phyloP scores from a whole-genome alignment of 2,888 invertebrate genomes.

The Plagiodera versicolora region DNA sequence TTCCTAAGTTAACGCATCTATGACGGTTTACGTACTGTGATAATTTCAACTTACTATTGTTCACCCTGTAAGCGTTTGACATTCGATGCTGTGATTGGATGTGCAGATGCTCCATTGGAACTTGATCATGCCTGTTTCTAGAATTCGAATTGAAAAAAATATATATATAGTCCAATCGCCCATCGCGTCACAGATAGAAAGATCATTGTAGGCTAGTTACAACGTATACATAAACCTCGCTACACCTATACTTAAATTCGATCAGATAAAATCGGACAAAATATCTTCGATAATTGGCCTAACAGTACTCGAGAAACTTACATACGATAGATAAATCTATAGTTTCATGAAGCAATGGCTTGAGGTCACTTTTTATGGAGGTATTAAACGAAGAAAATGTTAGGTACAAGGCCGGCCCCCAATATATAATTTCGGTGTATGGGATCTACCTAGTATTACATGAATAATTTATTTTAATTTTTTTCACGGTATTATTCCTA shows the following conservation, averaged over 20 bases:
- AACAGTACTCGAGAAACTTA: conserved; percentile 39
- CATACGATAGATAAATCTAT: conserved; percentile 14
- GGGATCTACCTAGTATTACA: not conserved
- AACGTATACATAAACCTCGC: conserved; percentile 7
- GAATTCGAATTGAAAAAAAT: no score
- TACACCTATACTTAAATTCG: conserved; percentile 34
- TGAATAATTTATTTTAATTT: not conserved
- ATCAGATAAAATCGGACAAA: conserved; percentile 41
- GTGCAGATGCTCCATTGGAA: no score
- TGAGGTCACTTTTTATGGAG: not conserved
- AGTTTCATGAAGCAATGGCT: not conserved
- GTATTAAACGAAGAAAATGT: not conserved
- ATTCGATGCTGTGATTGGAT: no score
- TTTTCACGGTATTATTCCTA: not conserved
- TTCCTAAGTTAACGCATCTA: no score
- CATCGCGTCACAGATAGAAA: not conserved
- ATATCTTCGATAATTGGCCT: conserved; percentile 44
- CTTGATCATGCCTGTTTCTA: no score
- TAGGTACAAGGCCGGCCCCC: not conserved
- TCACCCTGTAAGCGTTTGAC: no score
- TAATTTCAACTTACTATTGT: no score
- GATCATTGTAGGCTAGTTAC: conserved; percentile 26
- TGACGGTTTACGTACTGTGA: no score
- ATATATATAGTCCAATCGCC: no score
- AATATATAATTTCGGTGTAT: not conserved